Base-by-base conservation (phyloP, 2,888 invertebrate genomes). In the Zootermopsis nevadensis region DNA sequence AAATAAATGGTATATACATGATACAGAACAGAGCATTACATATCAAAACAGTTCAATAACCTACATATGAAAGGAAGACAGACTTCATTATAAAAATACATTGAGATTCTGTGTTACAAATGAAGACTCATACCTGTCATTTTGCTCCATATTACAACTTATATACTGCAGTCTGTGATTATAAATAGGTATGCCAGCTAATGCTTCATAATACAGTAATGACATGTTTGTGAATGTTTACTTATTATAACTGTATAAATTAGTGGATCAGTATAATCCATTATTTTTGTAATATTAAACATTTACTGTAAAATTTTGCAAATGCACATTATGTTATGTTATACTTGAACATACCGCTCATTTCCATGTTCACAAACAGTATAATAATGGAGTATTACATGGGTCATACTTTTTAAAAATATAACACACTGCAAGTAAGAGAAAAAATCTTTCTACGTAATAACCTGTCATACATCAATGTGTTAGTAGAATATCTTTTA, bases 11-110 rank as follows among this genome's bases (percentile, higher is more conserved):
- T 22, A 69, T 69, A 69, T 33, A 33, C 30, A 30, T 69, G 69
- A 69, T 69, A 31, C 69, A 69, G 22, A 4, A 69, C 69, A 69
- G 69, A 69, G 69, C 69, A 83, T 88, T 88, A 88, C 88, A 77
- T 77, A 77, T 77, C 53, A 77, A n/a, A 38, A 74, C 24, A 76
- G 67, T 27, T 67, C 4, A 67, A 67, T 53, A 53, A 60, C 8
- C 19, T 48, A 15, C 48, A 48, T 19, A 2, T 48, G 3, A 19
- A 15, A 48, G 19, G 19, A 48, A 48, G 48, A 48, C 19, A 48
- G 4, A 48, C 19, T 48, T 48, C 15, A 48, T 48, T 48, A 15
- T 15, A 19, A 48, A 48, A 48, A 15, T 3, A 48, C 19, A 48
- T 15, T 19, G 48, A 48, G 4, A 0, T 48, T 48, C 48, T 48